A percentile compares a stretch with the other conserved stretches of the same genome.
These are phyloP conservation scores for Andrena praecox DNA, from an alignment of 2,888 invertebrate species.

Conservation along the genomic window DNA sequence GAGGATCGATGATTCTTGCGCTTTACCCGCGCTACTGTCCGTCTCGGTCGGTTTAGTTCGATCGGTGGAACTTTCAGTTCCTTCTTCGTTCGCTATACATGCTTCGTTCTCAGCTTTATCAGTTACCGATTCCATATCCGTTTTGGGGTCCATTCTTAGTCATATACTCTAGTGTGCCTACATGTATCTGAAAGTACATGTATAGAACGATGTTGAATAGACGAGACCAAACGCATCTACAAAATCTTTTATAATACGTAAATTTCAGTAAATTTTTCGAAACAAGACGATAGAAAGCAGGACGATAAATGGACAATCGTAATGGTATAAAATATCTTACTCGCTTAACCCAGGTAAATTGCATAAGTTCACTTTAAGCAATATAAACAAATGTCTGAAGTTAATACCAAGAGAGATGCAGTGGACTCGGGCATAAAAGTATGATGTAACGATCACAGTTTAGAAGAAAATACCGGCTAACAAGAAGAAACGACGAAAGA, in stretches of 20 bases:
- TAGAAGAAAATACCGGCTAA: not conserved
- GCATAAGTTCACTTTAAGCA: conserved; percentile 9
- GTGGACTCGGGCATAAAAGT: conserved; percentile 11
- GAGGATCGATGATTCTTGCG: not conserved
- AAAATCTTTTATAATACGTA: not conserved
- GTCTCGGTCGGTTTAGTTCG: not conserved
- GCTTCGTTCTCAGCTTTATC: conserved; percentile 22
- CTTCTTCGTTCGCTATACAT: conserved; percentile 20
- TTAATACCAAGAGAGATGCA: not conserved
- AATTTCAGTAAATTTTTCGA: not conserved
- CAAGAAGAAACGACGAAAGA: conserved; percentile 25
- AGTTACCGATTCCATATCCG: conserved; percentile 15
- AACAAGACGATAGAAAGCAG: not conserved
- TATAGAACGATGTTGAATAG: too few relatives aligned
- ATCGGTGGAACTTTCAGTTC: conserved; percentile 16
- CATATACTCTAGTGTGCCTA: conserved; percentile 3
- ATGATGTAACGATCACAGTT: not conserved
- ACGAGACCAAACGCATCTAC: not conserved
- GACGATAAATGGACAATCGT: not conserved
- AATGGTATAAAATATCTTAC: not conserved
- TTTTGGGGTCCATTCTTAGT: conserved; percentile 51
- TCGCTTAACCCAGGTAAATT: conserved; percentile 4
- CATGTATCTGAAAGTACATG: conserved; percentile 20
- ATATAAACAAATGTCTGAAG: conserved; percentile 36
- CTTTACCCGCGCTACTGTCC: not conserved